Evolutionary conservation across 2,113 vertebrate species (phyloP).

Genomic region (Isichthys henryi): DNA sequence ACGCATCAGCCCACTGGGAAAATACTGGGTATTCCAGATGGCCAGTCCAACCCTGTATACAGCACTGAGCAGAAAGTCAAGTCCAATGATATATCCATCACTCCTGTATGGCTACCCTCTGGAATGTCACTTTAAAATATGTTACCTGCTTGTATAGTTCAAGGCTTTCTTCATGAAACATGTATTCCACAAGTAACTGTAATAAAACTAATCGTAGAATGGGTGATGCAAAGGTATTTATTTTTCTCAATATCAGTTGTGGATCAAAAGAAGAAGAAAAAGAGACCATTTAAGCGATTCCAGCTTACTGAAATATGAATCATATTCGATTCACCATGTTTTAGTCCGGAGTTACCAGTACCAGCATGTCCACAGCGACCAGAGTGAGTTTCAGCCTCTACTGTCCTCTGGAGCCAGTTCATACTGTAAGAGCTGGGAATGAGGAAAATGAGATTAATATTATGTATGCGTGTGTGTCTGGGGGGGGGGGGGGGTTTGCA

Average conservation of each 20-base stretch:
- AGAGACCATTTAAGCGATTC: background rate
- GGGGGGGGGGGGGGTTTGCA: too few species aligned
- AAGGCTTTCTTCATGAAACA: background rate
- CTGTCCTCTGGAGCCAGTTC: conserved; percentile 71
- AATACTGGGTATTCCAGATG: background rate
- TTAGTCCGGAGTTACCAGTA: background rate
- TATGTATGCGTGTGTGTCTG: too few species aligned
- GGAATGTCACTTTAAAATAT: background rate
- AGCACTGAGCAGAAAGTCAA: background rate
- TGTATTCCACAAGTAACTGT: background rate
- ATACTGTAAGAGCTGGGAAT: conserved; percentile 76
- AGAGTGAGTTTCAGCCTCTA: conserved; percentile 48
- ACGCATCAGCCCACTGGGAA: background rate
- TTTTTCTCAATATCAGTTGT: background rate
- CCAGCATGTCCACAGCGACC: background rate
- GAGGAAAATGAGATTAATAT: background rate
- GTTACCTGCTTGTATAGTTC: background rate
- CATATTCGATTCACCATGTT: background rate
- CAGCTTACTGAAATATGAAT: background rate
- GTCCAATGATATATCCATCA: background rate
- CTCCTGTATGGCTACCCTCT: background rate
- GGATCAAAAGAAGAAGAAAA: background rate
- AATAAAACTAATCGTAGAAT: background rate
- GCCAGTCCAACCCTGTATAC: background rate
- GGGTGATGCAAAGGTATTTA: background rate